Evolutionary conservation across 2,888 invertebrate species (phyloP).

Genomic region (Lamproptera curius): DNA sequence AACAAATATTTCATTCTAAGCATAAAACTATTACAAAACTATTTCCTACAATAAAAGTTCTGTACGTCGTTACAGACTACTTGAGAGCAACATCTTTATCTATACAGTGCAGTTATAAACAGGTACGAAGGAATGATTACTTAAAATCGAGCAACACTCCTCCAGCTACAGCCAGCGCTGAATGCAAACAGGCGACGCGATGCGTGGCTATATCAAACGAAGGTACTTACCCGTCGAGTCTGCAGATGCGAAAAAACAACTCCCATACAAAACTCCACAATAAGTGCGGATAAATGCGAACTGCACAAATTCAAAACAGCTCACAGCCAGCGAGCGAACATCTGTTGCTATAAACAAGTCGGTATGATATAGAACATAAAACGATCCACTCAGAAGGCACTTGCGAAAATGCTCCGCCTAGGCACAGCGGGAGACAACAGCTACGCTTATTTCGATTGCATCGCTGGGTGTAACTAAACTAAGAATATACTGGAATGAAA

Average conservation of each 20-base stretch:
- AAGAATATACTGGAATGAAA: too few relatives aligned
- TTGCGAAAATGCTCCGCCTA: slow-evolving; percentile 42
- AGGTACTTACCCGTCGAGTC: slow-evolving; percentile 4
- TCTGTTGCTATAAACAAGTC: slow-evolving; percentile 10
- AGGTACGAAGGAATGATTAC: background rate
- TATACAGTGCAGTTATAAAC: too few relatives aligned
- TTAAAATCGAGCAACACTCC: background rate
- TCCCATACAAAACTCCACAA: slow-evolving; percentile 13
- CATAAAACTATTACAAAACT: too few relatives aligned
- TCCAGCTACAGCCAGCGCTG: background rate
- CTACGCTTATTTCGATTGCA: too few relatives aligned
- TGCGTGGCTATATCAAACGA: slow-evolving; percentile 5
- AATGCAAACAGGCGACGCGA: slow-evolving; percentile 1
- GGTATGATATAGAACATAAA: slow-evolving; percentile 21
- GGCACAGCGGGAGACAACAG: too few relatives aligned
- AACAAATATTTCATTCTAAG: too few relatives aligned
- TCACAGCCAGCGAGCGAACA: slow-evolving; percentile 1
- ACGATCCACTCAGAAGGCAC: slow-evolving; percentile 31
- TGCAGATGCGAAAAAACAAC: background rate
- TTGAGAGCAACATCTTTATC: too few relatives aligned
- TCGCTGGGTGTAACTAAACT: too few relatives aligned
- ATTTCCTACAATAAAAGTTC: too few relatives aligned
- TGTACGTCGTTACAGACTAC: too few relatives aligned
- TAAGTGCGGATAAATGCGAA: slow-evolving; percentile 18
- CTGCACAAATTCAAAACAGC: slow-evolving; percentile 18